Conservation (phyloP, 2,113 vertebrate species). For the Erinaceus europaeus region DNA sequence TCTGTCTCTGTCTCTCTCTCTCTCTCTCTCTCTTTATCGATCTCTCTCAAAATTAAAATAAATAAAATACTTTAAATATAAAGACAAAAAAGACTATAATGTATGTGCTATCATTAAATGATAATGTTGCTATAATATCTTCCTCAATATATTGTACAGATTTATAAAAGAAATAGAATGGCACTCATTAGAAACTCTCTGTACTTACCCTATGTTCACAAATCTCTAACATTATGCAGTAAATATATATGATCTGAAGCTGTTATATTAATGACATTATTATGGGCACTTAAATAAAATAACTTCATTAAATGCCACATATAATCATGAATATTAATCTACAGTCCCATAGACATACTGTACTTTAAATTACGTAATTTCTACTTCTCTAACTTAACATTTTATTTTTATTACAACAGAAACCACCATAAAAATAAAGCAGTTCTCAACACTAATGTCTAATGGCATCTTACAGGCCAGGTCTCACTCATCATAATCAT, state of each 20-base stretch:
- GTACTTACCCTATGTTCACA: not conserved
- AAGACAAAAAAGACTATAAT: too few relatives aligned
- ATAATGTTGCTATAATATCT: not conserved
- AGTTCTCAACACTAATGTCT: not conserved
- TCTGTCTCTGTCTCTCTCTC: too few relatives aligned
- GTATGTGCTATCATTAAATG: not conserved
- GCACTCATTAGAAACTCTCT: not conserved
- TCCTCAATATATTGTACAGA: not conserved
- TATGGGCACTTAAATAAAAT: not conserved
- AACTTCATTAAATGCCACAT: not conserved
- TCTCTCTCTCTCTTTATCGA: too few relatives aligned
- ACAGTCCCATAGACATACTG: not conserved
- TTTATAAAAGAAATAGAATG: not conserved
- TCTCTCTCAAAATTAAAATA: too few relatives aligned
- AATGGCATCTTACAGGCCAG: not conserved
- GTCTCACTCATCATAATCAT: not conserved
- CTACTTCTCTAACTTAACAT: not conserved
- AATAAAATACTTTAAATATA: too few relatives aligned
- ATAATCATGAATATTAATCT: not conserved
- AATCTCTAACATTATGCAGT: not conserved
- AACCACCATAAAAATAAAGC: not conserved
- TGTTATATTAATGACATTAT: not conserved
- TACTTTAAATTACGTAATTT: not conserved
- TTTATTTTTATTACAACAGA: not conserved
- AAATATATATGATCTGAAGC: not conserved